Conservation (phyloP, 2,888 invertebrate species). For the Salpingus planirostris region DNA sequence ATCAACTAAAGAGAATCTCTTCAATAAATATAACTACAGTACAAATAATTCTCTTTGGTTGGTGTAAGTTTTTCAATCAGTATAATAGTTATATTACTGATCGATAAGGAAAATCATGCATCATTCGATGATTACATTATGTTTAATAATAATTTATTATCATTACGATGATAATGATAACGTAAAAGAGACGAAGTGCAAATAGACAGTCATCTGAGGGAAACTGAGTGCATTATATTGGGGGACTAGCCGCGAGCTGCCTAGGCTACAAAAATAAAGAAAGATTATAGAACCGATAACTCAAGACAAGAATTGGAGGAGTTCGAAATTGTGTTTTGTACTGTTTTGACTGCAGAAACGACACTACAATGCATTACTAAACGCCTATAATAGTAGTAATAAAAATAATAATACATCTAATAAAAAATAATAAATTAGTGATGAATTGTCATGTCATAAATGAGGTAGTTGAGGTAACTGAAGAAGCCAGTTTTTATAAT, state of each 20-base stretch:
- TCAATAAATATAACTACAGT: constrained; percentile 17
- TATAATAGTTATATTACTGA: too few species aligned
- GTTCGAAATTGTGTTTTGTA: constrained; percentile 13
- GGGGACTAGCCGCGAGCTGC: constrained; percentile 9
- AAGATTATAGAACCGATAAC: constrained; percentile 1
- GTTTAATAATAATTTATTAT: too few species aligned
- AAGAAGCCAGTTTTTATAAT: constrained; percentile 17
- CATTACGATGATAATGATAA: too few species aligned
- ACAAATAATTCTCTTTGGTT: too few species aligned
- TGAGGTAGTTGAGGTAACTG: constrained; percentile 19
- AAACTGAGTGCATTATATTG: constrained; percentile 15
- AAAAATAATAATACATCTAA: constrained; percentile 4
- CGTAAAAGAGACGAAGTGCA: constrained; percentile 1
- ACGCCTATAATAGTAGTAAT: too few species aligned
- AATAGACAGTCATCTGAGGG: constrained; percentile 3
- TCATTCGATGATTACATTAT: too few species aligned
- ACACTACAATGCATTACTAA: constrained; percentile 1
- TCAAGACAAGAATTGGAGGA: too few species aligned
- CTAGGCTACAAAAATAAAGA: too few species aligned
- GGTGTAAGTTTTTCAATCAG: too few species aligned
- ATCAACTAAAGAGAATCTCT: too few species aligned
- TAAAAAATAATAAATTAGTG: constrained; percentile 13
- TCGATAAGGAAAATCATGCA: too few species aligned
- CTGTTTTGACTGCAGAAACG: constrained; percentile 6
- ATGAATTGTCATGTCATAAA: constrained; percentile 15